Evolutionary conservation across 35 echinoderm and acorn worm genomes (phyloP).

Genomic region (Apostichopus parvimensis): DNA sequence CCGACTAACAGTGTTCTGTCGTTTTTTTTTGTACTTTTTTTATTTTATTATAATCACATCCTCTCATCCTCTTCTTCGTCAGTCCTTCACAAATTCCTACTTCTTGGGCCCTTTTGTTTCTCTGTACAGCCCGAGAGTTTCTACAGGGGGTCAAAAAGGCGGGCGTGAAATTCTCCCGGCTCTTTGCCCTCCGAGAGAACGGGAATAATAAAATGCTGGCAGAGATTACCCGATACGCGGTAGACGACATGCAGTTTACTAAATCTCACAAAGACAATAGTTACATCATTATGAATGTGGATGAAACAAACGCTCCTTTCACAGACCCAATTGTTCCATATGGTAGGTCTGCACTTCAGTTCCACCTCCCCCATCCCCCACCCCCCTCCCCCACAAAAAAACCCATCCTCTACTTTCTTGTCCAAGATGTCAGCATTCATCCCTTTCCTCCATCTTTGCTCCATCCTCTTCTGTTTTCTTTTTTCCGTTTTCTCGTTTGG

Average conservation of each 20-base stretch:
- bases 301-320: slow-evolving; percentile 54
- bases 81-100: slow-evolving; percentile 14
- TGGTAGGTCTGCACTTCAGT: slow-evolving; percentile 44
- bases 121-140: slow-evolving; percentile 53
- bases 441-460: neutral
- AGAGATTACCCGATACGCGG: slow-evolving; percentile 42
- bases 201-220: slow-evolving; percentile 54
- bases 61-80: neutral
- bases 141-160: slow-evolving; percentile 56
- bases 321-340: slow-evolving; percentile 62
- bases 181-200: slow-evolving; percentile 59
- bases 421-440: slow-evolving; percentile 7
- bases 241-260: slow-evolving; percentile 61
- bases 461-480: neutral
- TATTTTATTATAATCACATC: neutral
- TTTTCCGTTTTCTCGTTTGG: neutral
- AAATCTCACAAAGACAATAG: slow-evolving; percentile 63
- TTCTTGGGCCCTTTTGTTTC: slow-evolving; percentile 53
- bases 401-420: neutral
- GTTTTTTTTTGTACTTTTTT: neutral
- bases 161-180: slow-evolving; percentile 58
- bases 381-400: neutral
- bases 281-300: slow-evolving; percentile 65
- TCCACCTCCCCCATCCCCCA: neutral
- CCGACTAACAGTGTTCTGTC: neutral